Conservation (phyloP, 2,888 invertebrate species). For the Hololepta plana region DNA sequence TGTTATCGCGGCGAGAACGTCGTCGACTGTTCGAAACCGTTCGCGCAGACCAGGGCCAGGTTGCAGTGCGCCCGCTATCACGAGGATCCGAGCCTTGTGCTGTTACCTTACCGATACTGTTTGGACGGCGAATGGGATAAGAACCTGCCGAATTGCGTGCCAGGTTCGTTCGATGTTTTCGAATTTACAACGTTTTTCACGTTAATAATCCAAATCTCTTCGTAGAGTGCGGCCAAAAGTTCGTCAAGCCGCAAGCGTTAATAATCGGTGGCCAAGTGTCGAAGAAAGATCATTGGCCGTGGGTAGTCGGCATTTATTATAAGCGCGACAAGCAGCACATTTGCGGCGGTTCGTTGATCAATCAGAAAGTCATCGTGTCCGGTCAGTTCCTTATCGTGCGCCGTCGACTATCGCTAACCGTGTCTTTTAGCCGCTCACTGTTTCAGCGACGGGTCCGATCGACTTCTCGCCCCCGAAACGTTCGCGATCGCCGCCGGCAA, state of each 20-base stretch:
- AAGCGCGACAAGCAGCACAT: conserved; percentile 8
- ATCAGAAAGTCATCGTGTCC: conserved; percentile 15
- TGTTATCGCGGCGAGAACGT: too few relatives aligned
- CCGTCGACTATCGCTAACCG: neutral
- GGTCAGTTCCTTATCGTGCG: conserved; percentile 12
- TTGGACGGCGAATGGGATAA: conserved; percentile 8
- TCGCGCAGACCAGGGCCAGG: too few relatives aligned
- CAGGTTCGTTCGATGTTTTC: too few relatives aligned
- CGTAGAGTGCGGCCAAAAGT: too few relatives aligned
- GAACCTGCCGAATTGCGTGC: conserved; percentile 5
- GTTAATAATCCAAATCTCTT: too few relatives aligned
- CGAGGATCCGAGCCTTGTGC: conserved; percentile 10
- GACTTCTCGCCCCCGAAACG: conserved; percentile 6
- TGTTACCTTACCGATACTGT: conserved; percentile 5
- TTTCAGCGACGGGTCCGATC: conserved; percentile 12
- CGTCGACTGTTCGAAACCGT: too few relatives aligned
- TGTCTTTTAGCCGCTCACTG: conserved; percentile 20
- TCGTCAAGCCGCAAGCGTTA: conserved; percentile 12
- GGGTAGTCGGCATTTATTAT: conserved; percentile 18
- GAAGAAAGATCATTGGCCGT: conserved; percentile 18
- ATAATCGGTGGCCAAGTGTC: conserved; percentile 15
- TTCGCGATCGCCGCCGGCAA: conserved; percentile 17
- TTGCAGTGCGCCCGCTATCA: too few relatives aligned
- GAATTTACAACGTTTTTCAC: too few relatives aligned
- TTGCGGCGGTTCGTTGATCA: conserved; percentile 20